These are phyloP conservation scores for Erythrocercus mccallii DNA, from an alignment of 2,113 vertebrate genomes.

Conservation along the genomic window DNA sequence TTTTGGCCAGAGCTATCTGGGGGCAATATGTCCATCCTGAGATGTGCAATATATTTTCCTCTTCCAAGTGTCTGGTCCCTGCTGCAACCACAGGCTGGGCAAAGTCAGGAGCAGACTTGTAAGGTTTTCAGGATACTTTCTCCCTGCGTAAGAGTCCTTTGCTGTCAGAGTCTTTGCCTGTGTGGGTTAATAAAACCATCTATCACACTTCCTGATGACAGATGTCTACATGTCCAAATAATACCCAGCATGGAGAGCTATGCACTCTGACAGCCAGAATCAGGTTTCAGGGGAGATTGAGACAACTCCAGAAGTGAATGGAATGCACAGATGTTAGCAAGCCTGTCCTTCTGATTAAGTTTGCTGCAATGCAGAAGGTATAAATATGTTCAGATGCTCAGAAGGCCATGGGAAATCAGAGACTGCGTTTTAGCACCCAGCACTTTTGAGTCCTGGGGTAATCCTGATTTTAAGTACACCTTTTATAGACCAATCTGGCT, in stretches of 20 bases:
- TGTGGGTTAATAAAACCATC: slow-evolving; percentile 75
- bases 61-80: not conserved
- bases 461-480: slow-evolving; percentile 71
- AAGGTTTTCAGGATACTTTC: slow-evolving; percentile 42
- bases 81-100: not conserved
- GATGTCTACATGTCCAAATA: slow-evolving; percentile 72
- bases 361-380: slow-evolving; percentile 70
- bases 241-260: slow-evolving; percentile 49
- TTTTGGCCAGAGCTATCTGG: not conserved
- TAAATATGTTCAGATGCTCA: slow-evolving; percentile 62
- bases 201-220: slow-evolving; percentile 70
- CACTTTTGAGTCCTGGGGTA: slow-evolving; percentile 52
- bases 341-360: slow-evolving; percentile 66
- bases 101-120: not conserved
- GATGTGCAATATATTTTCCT: not conserved
- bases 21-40: not conserved
- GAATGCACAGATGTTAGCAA: slow-evolving; percentile 71
- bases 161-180: slow-evolving; percentile 58
- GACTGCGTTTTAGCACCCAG: slow-evolving; percentile 20
- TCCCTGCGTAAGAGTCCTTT: slow-evolving; percentile 37
- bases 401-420: slow-evolving; percentile 45
- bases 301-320: slow-evolving; percentile 59
- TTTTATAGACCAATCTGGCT: slow-evolving; percentile 68
- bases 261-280: slow-evolving; percentile 54
- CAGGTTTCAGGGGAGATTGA: slow-evolving; percentile 64